These are phyloP conservation scores for Onychomys leucogaster DNA, from an alignment of 2,797 vertebrate genomes.

Conservation along the genomic window DNA sequence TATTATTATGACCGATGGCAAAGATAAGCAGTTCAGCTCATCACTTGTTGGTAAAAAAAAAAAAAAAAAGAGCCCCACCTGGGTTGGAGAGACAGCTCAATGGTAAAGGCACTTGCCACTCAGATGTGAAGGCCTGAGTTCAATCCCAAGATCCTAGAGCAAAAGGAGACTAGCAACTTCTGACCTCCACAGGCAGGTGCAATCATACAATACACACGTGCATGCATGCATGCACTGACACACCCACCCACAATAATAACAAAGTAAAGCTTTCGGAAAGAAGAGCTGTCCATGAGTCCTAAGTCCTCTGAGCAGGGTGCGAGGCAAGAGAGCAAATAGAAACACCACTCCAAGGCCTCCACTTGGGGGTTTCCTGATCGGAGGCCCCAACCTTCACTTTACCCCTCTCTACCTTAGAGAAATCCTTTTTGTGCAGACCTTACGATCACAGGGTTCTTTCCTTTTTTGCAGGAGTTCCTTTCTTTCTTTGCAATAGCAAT, in stretches of 20 bases:
- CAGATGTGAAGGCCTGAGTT: not conserved
- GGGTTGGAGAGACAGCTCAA: not conserved
- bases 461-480: not conserved
- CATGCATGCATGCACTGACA: too few relatives aligned
- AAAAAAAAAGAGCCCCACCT: too few relatives aligned
- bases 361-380: not conserved
- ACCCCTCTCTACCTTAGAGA: too few relatives aligned
- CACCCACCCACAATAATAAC: not conserved
- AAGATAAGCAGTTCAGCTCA: not conserved
- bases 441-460: too few relatives aligned
- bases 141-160: too few relatives aligned
- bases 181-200: not conserved
- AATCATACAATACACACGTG: not conserved
- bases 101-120: not conserved
- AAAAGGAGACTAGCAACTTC: not conserved
- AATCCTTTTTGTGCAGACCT: not conserved
- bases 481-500: not conserved
- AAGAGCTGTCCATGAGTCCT: not conserved
- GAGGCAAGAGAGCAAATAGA: not conserved
- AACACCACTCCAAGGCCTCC: not conserved
- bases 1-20: not conserved
- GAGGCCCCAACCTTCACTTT: not conserved
- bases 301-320: not conserved
- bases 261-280: not conserved
- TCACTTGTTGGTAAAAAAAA: not conserved